phyloP scores from a whole-genome alignment of 2,113 vertebrate genomes.

The Damaliscus lunatus region DNA sequence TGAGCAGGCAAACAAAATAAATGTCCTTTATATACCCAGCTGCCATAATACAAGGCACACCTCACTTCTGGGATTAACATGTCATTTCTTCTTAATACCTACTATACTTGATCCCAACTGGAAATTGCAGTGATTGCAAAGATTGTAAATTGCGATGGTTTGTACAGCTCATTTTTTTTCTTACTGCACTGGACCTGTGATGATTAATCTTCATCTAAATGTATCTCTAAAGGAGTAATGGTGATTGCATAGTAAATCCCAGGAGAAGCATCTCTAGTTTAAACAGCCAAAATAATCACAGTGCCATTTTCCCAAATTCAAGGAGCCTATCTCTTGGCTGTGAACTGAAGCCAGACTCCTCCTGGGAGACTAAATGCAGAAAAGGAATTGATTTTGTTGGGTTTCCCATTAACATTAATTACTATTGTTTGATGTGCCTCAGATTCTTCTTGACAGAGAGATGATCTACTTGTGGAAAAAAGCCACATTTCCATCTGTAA shows the following conservation, averaged over 20 bases:
- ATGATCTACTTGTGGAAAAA: background rate
- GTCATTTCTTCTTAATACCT: background rate
- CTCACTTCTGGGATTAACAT: background rate
- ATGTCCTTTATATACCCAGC: background rate
- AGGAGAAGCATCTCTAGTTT: conserved; percentile 9
- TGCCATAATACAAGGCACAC: background rate
- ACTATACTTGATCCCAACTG: background rate
- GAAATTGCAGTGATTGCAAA: background rate
- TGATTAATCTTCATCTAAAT: conserved; percentile 37
- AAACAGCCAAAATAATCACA: conserved; percentile 38
- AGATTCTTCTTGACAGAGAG: conserved; percentile 25
- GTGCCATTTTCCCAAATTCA: conserved; percentile 15
- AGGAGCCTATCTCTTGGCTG: background rate
- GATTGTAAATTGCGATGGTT: background rate
- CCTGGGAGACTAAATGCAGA: background rate
- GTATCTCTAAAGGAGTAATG: background rate
- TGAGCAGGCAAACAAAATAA: background rate
- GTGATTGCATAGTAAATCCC: background rate
- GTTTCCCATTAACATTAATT: conserved; percentile 49
- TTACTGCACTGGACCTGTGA: background rate
- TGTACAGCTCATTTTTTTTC: background rate
- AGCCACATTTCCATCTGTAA: background rate
- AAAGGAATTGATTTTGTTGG: conserved; percentile 52
- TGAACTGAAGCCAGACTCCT: conserved; percentile 12
- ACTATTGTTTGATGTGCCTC: background rate